Conservation (phyloP, 1,140 invertebrate species). For the Conopomorpha cramerella region DNA sequence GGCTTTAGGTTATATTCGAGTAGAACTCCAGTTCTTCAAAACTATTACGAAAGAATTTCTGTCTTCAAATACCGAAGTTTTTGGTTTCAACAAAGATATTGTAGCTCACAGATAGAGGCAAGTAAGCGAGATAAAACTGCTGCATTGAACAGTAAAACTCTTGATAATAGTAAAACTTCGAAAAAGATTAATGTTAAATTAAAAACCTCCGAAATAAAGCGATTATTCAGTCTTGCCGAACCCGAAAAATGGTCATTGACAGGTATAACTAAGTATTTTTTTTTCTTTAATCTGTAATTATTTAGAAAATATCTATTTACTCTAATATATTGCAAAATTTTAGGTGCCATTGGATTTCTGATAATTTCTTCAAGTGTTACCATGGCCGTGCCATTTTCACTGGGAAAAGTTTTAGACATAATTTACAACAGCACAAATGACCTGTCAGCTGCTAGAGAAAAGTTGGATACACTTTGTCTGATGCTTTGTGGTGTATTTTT, state of each 20-base stretch:
- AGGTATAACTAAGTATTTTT: no score
- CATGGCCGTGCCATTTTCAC: slow-evolving; percentile 91
- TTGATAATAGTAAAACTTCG: slow-evolving; percentile 14
- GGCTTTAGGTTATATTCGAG: slow-evolving; percentile 38
- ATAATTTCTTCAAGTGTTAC: slow-evolving; percentile 87
- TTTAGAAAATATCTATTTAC: neutral
- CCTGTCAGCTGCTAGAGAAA: slow-evolving; percentile 63
- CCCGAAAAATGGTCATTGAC: slow-evolving; percentile 74
- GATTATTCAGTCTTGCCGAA: slow-evolving; percentile 67
- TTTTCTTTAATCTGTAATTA: no score
- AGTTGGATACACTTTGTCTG: slow-evolving; percentile 72
- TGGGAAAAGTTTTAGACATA: slow-evolving; percentile 90
- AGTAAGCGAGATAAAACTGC: slow-evolving; percentile 19
- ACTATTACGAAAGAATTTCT: slow-evolving; percentile 38
- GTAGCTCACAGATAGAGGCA: slow-evolving; percentile 32
- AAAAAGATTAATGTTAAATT: slow-evolving; percentile 46
- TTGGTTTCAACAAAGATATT: slow-evolving; percentile 34
- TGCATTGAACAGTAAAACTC: no score
- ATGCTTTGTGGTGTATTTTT: slow-evolving; percentile 80
- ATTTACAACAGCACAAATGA: slow-evolving; percentile 74
- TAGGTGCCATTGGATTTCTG: slow-evolving; percentile 80
- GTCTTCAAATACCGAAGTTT: slow-evolving; percentile 16
- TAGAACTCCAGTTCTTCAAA: slow-evolving; percentile 28
- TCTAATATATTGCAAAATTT: slow-evolving; percentile 14
- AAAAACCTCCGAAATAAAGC: slow-evolving; percentile 63